Evolutionary conservation across 1,140 invertebrate species (phyloP).

Genomic region (Ceratina calcarata): DNA sequence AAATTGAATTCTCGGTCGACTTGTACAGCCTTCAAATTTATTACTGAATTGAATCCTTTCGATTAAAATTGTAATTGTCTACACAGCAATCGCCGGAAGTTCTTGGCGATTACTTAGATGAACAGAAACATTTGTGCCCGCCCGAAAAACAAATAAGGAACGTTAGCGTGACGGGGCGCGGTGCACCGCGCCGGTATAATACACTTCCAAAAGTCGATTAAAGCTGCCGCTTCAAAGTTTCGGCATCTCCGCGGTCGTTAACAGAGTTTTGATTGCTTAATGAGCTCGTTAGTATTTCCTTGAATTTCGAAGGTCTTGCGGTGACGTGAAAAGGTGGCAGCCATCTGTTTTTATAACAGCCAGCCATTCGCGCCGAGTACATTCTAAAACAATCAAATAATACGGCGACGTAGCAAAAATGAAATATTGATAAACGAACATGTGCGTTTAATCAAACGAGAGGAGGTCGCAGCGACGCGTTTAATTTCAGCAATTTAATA

Average conservation of each 20-base stretch:
- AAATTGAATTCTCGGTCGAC: too few relatives aligned
- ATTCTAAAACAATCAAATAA: background rate
- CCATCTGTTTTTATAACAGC: constrained; percentile 7
- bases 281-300: constrained; percentile 35
- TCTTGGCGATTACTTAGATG: background rate
- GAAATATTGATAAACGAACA: background rate
- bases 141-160: constrained; percentile 24
- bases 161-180: too few relatives aligned
- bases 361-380: background rate
- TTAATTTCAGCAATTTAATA: too few relatives aligned
- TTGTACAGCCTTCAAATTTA: background rate
- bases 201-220: constrained; percentile 47
- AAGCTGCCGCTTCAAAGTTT: constrained; percentile 36
- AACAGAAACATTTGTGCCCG: background rate
- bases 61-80: background rate
- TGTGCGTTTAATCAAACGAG: too few relatives aligned
- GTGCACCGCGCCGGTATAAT: constrained; percentile 20
- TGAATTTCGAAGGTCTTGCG: constrained; percentile 13
- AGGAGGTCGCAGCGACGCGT: too few relatives aligned
- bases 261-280: constrained; percentile 35
- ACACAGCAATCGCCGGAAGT: background rate
- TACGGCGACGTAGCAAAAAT: background rate
- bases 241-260: constrained; percentile 26
- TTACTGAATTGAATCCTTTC: background rate
- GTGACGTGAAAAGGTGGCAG: constrained; percentile 12